These are phyloP conservation scores for Bubo blakistoni DNA, from an alignment of 2,113 vertebrate genomes.

Conservation along the genomic window DNA sequence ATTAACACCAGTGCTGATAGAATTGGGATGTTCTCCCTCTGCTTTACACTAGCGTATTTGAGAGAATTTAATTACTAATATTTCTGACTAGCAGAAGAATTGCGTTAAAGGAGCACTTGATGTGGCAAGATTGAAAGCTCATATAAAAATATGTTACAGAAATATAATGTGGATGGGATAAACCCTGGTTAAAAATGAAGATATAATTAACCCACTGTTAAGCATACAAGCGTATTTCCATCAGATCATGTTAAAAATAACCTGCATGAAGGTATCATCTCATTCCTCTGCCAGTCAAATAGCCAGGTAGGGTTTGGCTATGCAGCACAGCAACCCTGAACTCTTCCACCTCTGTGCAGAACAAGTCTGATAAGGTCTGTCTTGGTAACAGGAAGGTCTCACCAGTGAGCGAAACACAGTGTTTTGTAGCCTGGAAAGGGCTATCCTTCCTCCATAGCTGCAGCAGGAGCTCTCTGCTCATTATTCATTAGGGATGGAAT, in stretches of 20 bases:
- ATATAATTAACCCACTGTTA: slow-evolving; percentile 5
- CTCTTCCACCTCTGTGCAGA: neutral
- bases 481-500: neutral
- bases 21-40: slow-evolving; percentile 74
- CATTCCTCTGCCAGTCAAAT: neutral
- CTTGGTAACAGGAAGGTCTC: neutral
- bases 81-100: slow-evolving; percentile 73
- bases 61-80: slow-evolving; percentile 75
- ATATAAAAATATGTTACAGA: slow-evolving; percentile 28
- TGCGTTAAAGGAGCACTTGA: slow-evolving; percentile 62
- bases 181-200: slow-evolving; percentile 19
- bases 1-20: slow-evolving; percentile 80
- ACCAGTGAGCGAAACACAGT: rapidly evolving
- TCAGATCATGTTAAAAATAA: neutral
- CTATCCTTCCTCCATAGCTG: neutral
- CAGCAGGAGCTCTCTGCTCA: neutral
- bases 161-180: slow-evolving; percentile 14
- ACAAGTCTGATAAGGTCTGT: neutral
- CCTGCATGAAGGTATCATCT: neutral
- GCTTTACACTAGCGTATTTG: slow-evolving; percentile 62
- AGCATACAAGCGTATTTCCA: neutral
- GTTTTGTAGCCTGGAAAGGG: neutral
- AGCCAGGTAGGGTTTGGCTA: neutral
- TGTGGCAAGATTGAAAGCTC: slow-evolving; percentile 2
- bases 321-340: neutral